A percentile compares a stretch with the other conserved stretches of the same genome.
phyloP scores from a whole-genome alignment of 2,797 vertebrate species.

The Siniperca scherzeri region DNA sequence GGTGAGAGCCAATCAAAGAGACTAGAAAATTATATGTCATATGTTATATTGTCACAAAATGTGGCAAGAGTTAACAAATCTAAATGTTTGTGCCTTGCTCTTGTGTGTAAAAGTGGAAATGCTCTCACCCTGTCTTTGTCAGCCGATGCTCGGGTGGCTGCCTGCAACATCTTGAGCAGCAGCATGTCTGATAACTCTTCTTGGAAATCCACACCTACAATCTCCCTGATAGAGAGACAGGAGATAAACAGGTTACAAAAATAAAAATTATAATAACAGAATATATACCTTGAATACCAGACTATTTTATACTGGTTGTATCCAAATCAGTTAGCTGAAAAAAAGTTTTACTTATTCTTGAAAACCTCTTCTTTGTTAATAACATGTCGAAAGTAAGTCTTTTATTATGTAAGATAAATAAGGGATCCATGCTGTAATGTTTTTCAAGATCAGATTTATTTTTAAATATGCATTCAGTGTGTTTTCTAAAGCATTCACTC shows the following conservation, averaged over 20 bases:
- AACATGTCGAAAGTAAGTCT: background rate
- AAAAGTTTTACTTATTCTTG: too few species aligned
- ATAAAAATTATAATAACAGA: background rate
- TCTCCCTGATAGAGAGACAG: slow-evolving; percentile 84
- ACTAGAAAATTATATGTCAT: background rate
- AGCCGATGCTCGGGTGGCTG: slow-evolving; percentile 90
- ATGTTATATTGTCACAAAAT: background rate
- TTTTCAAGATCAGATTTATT: background rate
- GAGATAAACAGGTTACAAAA: background rate
- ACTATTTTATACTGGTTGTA: background rate
- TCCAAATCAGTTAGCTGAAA: background rate
- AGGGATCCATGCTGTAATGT: background rate
- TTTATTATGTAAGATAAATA: background rate
- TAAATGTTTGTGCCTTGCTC: background rate
- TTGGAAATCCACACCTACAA: slow-evolving; percentile 91
- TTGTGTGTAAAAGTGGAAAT: background rate
- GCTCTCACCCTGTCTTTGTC: slow-evolving; percentile 94
- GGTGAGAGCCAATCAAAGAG: background rate
- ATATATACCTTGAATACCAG: background rate
- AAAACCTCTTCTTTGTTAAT: too few species aligned
- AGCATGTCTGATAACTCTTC: slow-evolving; percentile 95
- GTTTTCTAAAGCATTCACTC: background rate
- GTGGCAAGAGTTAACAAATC: background rate
- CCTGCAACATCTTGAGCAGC: slow-evolving; percentile 93
- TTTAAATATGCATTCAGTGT: too few species aligned